Evolutionary conservation across 1,140 invertebrate species (phyloP).

Genomic region (Cecropterus lyciades): DNA sequence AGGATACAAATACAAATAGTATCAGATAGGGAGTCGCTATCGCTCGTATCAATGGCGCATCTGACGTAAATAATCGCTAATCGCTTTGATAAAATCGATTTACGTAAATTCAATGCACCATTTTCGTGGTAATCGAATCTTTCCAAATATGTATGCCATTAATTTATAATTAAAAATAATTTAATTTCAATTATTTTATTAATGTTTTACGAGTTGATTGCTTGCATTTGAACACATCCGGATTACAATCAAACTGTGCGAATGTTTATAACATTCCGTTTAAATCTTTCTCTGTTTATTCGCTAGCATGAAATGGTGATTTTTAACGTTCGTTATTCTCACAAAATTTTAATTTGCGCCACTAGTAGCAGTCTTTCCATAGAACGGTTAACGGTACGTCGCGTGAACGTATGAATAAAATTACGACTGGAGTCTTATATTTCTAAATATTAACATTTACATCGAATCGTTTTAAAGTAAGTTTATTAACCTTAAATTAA

Average conservation of each 20-base stretch:
- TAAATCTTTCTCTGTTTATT: slow-evolving; percentile 5
- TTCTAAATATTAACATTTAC: not conserved
- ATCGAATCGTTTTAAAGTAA: slow-evolving; percentile 4
- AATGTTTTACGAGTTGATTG: no score
- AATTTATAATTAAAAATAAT: no score
- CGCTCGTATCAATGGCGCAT: slow-evolving; percentile 25
- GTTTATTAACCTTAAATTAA: not conserved
- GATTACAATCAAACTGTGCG: no score
- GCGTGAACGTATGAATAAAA: slow-evolving; percentile 19
- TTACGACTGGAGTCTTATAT: not conserved
- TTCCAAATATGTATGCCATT: no score
- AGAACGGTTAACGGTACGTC: slow-evolving; percentile 14
- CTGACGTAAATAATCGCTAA: slow-evolving; percentile 35
- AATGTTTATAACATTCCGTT: no score
- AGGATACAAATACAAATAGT: slow-evolving; percentile 2
- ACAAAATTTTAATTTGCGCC: slow-evolving; percentile 7
- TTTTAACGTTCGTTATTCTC: slow-evolving; percentile 8
- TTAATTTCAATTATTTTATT: no score
- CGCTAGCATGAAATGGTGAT: slow-evolving; percentile 4
- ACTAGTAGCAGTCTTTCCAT: slow-evolving; percentile 7
- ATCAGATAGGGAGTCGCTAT: slow-evolving; percentile 7
- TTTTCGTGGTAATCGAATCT: slow-evolving; percentile 46
- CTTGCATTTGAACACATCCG: no score
- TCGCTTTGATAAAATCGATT: slow-evolving; percentile 46
- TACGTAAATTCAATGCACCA: slow-evolving; percentile 67